These are phyloP conservation scores for Fundulus diaphanus DNA, from an alignment of 2,797 vertebrate species.

Conservation along the genomic window DNA sequence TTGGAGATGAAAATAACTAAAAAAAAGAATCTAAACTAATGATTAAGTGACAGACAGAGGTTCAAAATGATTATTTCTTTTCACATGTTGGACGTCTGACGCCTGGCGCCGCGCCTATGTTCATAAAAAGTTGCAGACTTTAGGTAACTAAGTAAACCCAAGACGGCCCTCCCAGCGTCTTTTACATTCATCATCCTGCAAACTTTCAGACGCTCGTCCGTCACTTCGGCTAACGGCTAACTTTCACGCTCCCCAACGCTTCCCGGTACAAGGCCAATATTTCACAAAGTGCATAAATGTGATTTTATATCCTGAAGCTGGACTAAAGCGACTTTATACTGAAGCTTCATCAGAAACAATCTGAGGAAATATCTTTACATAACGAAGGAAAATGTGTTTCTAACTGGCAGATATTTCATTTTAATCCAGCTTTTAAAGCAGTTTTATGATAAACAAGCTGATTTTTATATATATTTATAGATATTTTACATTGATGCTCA, in stretches of 20 bases:
- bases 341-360: neutral
- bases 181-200: slow-evolving; percentile 27
- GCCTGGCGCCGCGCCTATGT: slow-evolving; percentile 12
- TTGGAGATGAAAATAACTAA: neutral
- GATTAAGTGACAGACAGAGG: neutral
- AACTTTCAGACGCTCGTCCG: slow-evolving; percentile 12
- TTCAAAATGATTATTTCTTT: neutral
- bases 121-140: neutral
- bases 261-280: neutral
- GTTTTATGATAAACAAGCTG: neutral
- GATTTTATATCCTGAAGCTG: neutral
- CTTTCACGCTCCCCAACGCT: neutral
- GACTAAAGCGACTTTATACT: neutral
- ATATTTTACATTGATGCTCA: neutral
- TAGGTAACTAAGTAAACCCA: neutral
- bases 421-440: slow-evolving; percentile 1
- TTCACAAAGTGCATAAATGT: slow-evolving; percentile 21
- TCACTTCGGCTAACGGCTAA: neutral
- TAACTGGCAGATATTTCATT: neutral
- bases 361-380: neutral
- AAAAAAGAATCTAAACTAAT: neutral
- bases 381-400: neutral
- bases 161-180: neutral
- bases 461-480: neutral
- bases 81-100: neutral